Evolutionary conservation across 2,113 vertebrate genomes (phyloP).

Genomic region (Montifringilla adamsi): DNA sequence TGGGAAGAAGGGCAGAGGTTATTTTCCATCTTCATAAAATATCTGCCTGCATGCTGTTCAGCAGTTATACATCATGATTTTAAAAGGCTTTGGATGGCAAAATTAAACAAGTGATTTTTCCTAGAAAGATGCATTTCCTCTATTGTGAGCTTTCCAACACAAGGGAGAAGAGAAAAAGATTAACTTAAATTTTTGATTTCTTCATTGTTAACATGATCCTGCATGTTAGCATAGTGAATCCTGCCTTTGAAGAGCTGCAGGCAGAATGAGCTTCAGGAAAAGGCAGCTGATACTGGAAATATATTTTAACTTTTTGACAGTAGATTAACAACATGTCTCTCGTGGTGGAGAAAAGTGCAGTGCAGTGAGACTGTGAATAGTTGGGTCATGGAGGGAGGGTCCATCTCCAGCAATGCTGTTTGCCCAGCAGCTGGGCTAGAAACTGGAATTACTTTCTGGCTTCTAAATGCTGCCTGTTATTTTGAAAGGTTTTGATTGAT

Average conservation of each 20-base stretch:
- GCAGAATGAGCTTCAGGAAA: neutral
- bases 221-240: neutral
- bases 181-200: neutral
- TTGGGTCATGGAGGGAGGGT: neutral
- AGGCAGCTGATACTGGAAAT: neutral
- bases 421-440: neutral
- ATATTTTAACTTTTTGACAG: neutral
- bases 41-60: neutral
- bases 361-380: neutral
- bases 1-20: constrained; percentile 7
- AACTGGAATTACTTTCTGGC: neutral
- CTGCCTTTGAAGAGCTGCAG: neutral
- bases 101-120: neutral
- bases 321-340: neutral
- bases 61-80: neutral
- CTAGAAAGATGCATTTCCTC: neutral
- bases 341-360: neutral
- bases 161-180: neutral
- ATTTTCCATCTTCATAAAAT: neutral
- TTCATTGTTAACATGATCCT: neutral
- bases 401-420: neutral
- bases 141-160: neutral
- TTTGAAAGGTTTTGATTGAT: constrained; percentile 4
- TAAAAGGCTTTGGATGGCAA: neutral
- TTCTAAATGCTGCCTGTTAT: neutral